Evolutionary conservation across 2,113 vertebrate species (phyloP).

Genomic region (Delphinus delphis): DNA sequence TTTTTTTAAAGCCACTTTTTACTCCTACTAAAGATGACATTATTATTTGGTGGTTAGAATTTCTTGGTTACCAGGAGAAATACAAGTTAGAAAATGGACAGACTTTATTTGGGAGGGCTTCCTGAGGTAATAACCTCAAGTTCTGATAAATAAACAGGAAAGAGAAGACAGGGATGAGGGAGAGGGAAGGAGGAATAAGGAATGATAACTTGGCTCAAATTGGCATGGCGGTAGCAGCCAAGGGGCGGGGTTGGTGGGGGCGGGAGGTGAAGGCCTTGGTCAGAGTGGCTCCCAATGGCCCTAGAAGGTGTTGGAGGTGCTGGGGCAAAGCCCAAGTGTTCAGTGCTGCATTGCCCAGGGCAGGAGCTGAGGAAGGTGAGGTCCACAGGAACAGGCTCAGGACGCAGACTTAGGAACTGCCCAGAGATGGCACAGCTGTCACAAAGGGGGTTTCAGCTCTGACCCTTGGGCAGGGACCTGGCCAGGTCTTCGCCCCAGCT

Average conservation of each 20-base stretch:
- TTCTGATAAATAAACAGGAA: not conserved
- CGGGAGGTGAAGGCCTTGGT: not conserved
- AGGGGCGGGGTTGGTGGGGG: not conserved
- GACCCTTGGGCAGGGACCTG: not conserved
- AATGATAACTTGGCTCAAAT: not conserved
- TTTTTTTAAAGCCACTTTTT: not conserved
- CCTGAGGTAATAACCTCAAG: not conserved
- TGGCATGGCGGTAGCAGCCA: not conserved
- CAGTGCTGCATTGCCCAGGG: not conserved
- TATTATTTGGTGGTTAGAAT: constrained; percentile 29
- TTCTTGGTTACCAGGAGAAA: not conserved
- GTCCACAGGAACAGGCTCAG: not conserved
- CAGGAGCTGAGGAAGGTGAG: not conserved
- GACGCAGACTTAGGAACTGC: not conserved
- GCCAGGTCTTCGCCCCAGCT: not conserved
- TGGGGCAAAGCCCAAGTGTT: not conserved
- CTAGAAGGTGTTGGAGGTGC: not conserved
- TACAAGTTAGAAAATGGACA: not conserved
- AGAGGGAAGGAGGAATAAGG: not conserved
- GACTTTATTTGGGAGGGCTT: not conserved
- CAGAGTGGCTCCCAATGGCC: not conserved
- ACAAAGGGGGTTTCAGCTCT: not conserved
- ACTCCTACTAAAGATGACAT: not conserved
- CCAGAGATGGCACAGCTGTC: not conserved
- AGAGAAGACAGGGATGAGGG: not conserved